A percentile compares a stretch with the other conserved stretches of the same genome.
Conservation (phyloP, 2,888 invertebrate species). For the Apocheima hispidaria region DNA sequence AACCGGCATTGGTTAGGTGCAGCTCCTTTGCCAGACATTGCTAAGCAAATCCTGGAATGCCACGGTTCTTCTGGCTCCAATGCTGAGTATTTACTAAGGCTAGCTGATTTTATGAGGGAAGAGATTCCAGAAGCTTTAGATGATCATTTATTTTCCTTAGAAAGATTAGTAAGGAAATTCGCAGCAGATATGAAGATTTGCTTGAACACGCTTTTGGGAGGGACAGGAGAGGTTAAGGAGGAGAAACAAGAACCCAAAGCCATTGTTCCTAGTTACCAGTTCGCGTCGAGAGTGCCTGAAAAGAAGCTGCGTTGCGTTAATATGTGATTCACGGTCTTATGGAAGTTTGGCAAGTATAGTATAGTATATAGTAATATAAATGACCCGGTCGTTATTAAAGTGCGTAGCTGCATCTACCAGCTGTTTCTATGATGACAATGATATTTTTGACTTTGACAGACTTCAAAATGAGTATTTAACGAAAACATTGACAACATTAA, state of each 20-base stretch:
- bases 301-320: conserved; percentile 92
- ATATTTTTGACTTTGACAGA: neutral
- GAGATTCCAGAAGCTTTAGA: conserved; percentile 91
- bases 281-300: conserved; percentile 89
- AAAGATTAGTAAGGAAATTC: conserved; percentile 87
- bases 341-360: conserved; percentile 1
- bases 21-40: conserved; percentile 91
- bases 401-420: neutral
- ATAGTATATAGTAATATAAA: neutral
- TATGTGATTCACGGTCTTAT: conserved; percentile 82
- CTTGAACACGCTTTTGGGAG: conserved; percentile 84
- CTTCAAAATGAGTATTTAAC: neutral
- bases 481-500: neutral
- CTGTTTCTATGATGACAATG: neutral
- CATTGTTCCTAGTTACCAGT: conserved; percentile 86
- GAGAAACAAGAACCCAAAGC: conserved; percentile 72
- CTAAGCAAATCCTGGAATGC: conserved; percentile 91
- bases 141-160: conserved; percentile 92
- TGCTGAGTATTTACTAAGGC: conserved; percentile 93
- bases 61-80: conserved; percentile 95
- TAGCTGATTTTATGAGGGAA: conserved; percentile 93
- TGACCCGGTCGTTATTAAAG: conserved; percentile 1
- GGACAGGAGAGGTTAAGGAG: conserved; percentile 38
- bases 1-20: conserved; percentile 95
- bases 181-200: conserved; percentile 85